These are phyloP conservation scores for Deroplatys truncata DNA, from an alignment of 2,888 invertebrate genomes.

Conservation along the genomic window DNA sequence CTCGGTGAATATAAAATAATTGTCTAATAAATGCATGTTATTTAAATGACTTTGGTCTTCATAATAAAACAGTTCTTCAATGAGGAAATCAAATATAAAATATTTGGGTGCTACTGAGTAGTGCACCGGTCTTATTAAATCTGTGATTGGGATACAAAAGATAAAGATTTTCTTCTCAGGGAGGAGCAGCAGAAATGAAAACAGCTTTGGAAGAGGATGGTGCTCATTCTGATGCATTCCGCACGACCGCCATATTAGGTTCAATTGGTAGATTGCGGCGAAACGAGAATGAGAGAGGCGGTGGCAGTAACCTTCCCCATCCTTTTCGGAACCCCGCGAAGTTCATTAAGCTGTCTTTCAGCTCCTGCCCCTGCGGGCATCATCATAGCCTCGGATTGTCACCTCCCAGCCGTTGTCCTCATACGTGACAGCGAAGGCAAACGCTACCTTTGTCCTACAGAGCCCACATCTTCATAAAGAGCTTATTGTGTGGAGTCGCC, in stretches of 20 bases:
- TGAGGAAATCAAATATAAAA: no score
- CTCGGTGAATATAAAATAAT: no score
- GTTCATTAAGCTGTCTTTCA: constrained; percentile 12
- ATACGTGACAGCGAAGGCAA: background rate
- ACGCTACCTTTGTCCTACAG: background rate
- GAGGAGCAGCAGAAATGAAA: background rate
- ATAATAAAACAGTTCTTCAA: no score
- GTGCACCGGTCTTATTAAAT: background rate
- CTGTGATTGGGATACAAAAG: background rate
- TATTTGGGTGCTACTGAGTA: no score
- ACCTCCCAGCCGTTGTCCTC: background rate
- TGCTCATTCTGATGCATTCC: constrained; percentile 1
- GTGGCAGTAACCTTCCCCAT: background rate
- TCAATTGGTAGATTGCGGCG: background rate
- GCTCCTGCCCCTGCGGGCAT: background rate
- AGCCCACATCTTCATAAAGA: background rate
- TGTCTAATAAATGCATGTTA: no score
- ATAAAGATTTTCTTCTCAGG: background rate
- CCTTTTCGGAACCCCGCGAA: background rate
- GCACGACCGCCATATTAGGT: constrained; percentile 5
- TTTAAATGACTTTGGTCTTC: no score
- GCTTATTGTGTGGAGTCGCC: background rate
- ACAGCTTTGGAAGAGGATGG: background rate
- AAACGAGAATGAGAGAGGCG: background rate
- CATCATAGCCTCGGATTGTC: background rate